Conservation (phyloP, 92 coral and sea anemone genomes). For the Zoanthus gigantus region DNA sequence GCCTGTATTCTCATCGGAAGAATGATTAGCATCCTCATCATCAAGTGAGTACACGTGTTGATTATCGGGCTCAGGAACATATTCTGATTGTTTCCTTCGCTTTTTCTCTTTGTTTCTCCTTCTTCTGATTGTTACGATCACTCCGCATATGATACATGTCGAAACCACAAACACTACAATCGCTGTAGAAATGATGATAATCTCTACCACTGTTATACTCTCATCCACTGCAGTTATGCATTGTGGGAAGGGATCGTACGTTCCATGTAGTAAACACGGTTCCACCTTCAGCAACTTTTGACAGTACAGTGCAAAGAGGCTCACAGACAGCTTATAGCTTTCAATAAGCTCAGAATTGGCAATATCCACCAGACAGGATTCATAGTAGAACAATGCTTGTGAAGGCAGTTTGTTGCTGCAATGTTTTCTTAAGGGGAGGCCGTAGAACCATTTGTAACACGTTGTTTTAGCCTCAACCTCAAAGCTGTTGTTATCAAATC, state of each 20-base stretch:
- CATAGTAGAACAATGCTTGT: slow-evolving; percentile 71
- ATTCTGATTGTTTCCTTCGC: not conserved
- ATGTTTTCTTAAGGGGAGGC: slow-evolving; percentile 58
- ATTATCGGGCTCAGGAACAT: slow-evolving; percentile 6
- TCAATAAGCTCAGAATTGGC: slow-evolving; percentile 45
- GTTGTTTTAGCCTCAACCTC: slow-evolving; percentile 34
- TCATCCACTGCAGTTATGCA: slow-evolving; percentile 9
- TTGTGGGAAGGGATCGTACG: slow-evolving; percentile 49
- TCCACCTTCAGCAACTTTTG: slow-evolving; percentile 49
- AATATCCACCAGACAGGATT: slow-evolving; percentile 68
- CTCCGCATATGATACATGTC: not conserved
- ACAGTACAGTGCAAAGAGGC: slow-evolving; percentile 61
- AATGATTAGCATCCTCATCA: not conserved
- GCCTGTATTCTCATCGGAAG: not conserved
- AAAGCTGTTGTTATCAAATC: slow-evolving; percentile 45
- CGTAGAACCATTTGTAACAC: slow-evolving; percentile 72
- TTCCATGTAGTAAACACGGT: slow-evolving; percentile 59
- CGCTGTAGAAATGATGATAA: slow-evolving; percentile 20
- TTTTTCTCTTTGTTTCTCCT: slow-evolving; percentile 10
- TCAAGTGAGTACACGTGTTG: not conserved
- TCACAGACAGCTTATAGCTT: slow-evolving; percentile 54
- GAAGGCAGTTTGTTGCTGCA: slow-evolving; percentile 63
- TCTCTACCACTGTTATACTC: not conserved
- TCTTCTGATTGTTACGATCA: slow-evolving; percentile 10
- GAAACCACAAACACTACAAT: slow-evolving; percentile 17